phyloP scores from a whole-genome alignment of 1,140 invertebrate genomes.

The Geopemphigus sp. region DNA sequence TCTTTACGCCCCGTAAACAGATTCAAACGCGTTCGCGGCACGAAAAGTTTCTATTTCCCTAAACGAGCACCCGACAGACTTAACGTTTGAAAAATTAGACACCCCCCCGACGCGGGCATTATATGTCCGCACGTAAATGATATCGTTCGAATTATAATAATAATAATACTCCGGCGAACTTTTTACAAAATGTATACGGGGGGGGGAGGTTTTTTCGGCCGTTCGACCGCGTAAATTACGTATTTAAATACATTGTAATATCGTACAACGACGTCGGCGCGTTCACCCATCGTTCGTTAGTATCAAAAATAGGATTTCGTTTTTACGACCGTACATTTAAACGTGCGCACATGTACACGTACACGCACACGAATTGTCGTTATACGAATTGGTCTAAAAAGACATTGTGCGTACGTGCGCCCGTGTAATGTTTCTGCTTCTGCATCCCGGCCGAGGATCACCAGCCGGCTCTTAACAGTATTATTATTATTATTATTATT shows the following conservation, averaged over 20 bases:
- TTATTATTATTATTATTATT: not conserved
- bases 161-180: too few relatives aligned
- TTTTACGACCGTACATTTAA: conserved; percentile 20
- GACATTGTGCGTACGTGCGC: not conserved
- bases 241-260: not conserved
- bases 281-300: not conserved
- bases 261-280: not conserved
- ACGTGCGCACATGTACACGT: not conserved
- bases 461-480: conserved; percentile 13
- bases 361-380: not conserved
- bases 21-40: not conserved
- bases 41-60: not conserved
- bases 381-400: not conserved
- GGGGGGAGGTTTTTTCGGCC: too few relatives aligned
- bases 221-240: not conserved
- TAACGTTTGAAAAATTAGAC: not conserved
- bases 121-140: too few relatives aligned
- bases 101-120: not conserved
- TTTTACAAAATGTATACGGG: not conserved
- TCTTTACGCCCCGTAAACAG: not conserved
- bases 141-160: too few relatives aligned
- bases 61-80: not conserved
- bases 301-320: conserved; percentile 8
- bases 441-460: conserved; percentile 1
- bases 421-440: not conserved